A percentile compares a stretch with the other conserved stretches of the same genome.
These are phyloP conservation scores for Luscinia megarhynchos DNA, from an alignment of 2,797 vertebrate species.

Conservation along the genomic window DNA sequence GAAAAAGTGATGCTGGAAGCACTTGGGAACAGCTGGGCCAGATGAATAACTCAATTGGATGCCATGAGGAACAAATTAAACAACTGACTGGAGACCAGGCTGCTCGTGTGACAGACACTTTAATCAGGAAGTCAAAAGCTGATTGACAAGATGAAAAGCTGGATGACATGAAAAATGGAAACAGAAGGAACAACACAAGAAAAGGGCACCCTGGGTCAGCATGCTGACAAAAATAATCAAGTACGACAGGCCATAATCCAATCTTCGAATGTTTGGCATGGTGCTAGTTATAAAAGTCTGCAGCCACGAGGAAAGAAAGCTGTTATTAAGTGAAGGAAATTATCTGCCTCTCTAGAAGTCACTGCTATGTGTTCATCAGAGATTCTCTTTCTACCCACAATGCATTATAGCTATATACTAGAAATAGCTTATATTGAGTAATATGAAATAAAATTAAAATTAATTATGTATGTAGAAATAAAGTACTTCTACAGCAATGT, in stretches of 20 bases:
- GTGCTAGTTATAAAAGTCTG: constrained; percentile 79
- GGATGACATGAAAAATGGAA: constrained; percentile 88
- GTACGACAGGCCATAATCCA: constrained; percentile 84
- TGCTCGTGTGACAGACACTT: constrained; percentile 86
- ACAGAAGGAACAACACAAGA: constrained; percentile 86
- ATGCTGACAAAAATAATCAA: constrained; percentile 87
- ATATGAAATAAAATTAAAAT: constrained; percentile 57
- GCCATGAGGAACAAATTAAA: constrained; percentile 88
- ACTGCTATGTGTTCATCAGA: constrained; percentile 57
- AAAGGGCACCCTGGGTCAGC: constrained; percentile 83
- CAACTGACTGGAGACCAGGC: constrained; percentile 81
- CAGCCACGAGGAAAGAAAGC: constrained; percentile 82
- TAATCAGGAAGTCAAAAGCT: constrained; percentile 88
- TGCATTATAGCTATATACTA: not conserved
- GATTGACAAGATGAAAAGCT: constrained; percentile 89
- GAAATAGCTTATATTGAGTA: constrained; percentile 46
- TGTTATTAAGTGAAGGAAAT: constrained; percentile 82
- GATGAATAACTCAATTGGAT: constrained; percentile 86
- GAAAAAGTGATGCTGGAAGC: constrained; percentile 82
- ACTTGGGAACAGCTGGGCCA: constrained; percentile 85
- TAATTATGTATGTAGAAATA: constrained; percentile 15
- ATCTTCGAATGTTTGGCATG: constrained; percentile 81
- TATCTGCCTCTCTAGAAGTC: constrained; percentile 76
- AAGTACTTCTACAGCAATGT: not conserved
- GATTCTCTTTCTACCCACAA: constrained; percentile 42